Percentiles rank a stretch among this genome's conserved stretches.
Evolutionary conservation across 2,797 vertebrate species (phyloP).

Genomic region (Eleutherodactylus coqui): DNA sequence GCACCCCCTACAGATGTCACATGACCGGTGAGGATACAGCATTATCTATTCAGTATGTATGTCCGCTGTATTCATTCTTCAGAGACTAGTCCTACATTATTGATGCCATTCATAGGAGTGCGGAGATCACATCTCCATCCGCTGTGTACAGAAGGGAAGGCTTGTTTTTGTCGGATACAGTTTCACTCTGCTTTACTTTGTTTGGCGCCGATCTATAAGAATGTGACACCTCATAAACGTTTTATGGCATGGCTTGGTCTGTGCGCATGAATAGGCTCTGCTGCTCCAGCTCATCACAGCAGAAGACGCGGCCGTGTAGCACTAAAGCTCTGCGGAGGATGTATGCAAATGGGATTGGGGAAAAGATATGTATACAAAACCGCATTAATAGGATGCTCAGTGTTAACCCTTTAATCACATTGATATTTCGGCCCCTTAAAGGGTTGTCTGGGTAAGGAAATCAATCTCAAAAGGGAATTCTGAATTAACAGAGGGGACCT

Average conservation of each 20-base stretch:
- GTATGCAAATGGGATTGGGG: not conserved
- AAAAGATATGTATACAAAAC: not conserved
- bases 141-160: not conserved
- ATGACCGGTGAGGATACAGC: not conserved
- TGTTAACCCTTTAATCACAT: not conserved
- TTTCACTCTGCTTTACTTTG: slow-evolving; percentile 17
- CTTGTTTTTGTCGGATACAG: slow-evolving; percentile 2
- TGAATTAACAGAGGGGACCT: no score
- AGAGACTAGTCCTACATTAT: not conserved
- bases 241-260: slow-evolving; percentile 31
- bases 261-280: not conserved
- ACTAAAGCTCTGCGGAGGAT: not conserved
- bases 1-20: not conserved
- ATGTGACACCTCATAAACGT: slow-evolving; percentile 41
- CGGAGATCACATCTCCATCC: slow-evolving; percentile 10
- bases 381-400: not conserved
- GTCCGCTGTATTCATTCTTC: not conserved
- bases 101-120: not conserved
- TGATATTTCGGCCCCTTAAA: not conserved
- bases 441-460: no score
- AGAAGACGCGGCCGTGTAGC: not conserved
- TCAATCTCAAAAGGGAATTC: no score
- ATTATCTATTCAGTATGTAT: not conserved
- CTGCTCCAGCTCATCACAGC: not conserved
- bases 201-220: slow-evolving; percentile 18